Conservation (phyloP, 2,797 vertebrate genomes). For the Apogon hyalosoma region DNA sequence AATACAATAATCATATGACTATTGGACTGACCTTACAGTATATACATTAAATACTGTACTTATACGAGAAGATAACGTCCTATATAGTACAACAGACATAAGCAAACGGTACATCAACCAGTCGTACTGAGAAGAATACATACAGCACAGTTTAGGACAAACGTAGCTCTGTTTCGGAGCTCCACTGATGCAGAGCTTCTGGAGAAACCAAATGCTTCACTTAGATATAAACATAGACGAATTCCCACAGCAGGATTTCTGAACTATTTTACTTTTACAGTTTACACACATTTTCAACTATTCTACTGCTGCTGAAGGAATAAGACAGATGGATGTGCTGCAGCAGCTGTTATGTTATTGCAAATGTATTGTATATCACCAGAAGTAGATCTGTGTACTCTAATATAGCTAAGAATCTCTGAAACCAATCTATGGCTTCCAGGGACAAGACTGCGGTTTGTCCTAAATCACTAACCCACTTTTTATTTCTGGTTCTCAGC, state of each 20-base stretch:
- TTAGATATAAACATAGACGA: constrained; percentile 23
- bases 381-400: constrained; percentile 3
- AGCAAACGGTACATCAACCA: constrained; percentile 42
- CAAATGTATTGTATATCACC: constrained; percentile 33
- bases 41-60: constrained; percentile 49
- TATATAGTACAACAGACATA: constrained; percentile 38
- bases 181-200: not conserved
- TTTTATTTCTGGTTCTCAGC: constrained; percentile 6
- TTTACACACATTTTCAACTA: constrained; percentile 11
- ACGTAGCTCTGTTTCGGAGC: not conserved
- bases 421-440: constrained; percentile 36
- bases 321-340: constrained; percentile 2
- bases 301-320: constrained; percentile 22
- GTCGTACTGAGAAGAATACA: constrained; percentile 22
- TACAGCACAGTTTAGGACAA: constrained; percentile 5
- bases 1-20: constrained; percentile 52
- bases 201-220: not conserved
- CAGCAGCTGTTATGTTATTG: constrained; percentile 56
- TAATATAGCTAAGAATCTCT: constrained; percentile 11
- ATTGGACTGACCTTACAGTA: constrained; percentile 37
- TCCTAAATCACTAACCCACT: constrained; percentile 7
- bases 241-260: constrained; percentile 35
- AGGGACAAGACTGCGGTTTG: constrained; percentile 6
- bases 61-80: constrained; percentile 50
- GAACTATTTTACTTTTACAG: constrained; percentile 8